A percentile compares a stretch with the other conserved stretches of the same genome.
Evolutionary conservation across 2,888 invertebrate species (phyloP).

Genomic region (Diplazon laetatorius): DNA sequence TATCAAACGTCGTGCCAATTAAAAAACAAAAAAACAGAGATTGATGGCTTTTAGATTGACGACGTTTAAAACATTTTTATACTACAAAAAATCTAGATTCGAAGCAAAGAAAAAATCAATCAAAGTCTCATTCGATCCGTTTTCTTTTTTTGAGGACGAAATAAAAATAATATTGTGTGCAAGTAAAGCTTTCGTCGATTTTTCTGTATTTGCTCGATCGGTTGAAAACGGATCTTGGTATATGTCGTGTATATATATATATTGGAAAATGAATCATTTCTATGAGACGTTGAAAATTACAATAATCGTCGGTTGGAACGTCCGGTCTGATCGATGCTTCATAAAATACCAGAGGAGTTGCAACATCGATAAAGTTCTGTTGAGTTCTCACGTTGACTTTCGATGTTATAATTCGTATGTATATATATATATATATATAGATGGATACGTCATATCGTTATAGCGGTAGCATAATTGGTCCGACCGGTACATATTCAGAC

Average conservation of each 20-base stretch:
- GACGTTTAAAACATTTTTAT: constrained; percentile 12
- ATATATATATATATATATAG: neutral
- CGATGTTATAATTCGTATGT: constrained; percentile 15
- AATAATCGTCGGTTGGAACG: constrained; percentile 37
- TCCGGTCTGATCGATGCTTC: constrained; percentile 45
- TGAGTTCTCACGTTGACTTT: constrained; percentile 25
- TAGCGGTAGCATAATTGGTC: constrained; percentile 16
- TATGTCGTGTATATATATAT: neutral
- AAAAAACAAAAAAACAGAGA: constrained; percentile 31
- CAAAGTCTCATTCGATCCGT: neutral
- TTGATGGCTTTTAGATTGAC: constrained; percentile 41
- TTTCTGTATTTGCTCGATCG: neutral
- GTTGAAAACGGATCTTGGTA: neutral
- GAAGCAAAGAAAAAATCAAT: neutral
- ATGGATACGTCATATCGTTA: no score
- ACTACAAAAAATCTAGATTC: neutral
- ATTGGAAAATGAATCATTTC: constrained; percentile 43
- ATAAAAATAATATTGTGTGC: no score
- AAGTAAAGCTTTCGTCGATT: no score
- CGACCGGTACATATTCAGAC: constrained; percentile 73
- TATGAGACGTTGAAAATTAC: constrained; percentile 45
- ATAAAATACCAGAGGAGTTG: constrained; percentile 54
- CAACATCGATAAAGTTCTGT: constrained; percentile 44
- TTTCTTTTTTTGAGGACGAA: no score
- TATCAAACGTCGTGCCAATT: constrained; percentile 38